phyloP scores from a whole-genome alignment of 2,888 invertebrate species.

The Deilephila porcellus region DNA sequence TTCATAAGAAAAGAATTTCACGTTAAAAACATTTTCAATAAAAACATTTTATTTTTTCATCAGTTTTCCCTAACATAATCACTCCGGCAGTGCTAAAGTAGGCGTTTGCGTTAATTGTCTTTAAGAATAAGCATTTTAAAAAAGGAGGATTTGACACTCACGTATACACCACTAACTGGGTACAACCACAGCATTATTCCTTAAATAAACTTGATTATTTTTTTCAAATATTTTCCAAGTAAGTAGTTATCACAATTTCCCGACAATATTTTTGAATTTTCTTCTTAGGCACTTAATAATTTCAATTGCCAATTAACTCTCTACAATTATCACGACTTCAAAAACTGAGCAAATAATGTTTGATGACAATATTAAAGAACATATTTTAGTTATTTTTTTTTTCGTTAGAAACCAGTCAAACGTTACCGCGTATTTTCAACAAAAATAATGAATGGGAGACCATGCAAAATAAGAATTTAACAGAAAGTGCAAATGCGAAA shows the following conservation, averaged over 20 bases:
- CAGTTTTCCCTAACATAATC: not conserved
- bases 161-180: not conserved
- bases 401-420: no score
- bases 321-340: not conserved
- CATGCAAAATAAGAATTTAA: no score
- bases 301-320: not conserved
- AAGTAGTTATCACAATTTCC: not conserved
- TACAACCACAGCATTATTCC: not conserved
- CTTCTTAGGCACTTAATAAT: conserved; percentile 11
- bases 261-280: not conserved
- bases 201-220: not conserved
- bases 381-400: no score
- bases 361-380: not conserved
- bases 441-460: no score
- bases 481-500: no score
- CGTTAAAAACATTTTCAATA: not conserved
- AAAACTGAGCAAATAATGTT: conserved; percentile 1
- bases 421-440: no score
- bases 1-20: not conserved
- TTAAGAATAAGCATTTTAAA: conserved; percentile 6
- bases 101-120: conserved; percentile 40
- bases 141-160: not conserved
- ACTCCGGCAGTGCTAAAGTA: conserved; percentile 32
- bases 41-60: not conserved
- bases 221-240: conserved; percentile 4